phyloP scores from a whole-genome alignment of 1,140 invertebrate genomes.

The Eciton burchellii region DNA sequence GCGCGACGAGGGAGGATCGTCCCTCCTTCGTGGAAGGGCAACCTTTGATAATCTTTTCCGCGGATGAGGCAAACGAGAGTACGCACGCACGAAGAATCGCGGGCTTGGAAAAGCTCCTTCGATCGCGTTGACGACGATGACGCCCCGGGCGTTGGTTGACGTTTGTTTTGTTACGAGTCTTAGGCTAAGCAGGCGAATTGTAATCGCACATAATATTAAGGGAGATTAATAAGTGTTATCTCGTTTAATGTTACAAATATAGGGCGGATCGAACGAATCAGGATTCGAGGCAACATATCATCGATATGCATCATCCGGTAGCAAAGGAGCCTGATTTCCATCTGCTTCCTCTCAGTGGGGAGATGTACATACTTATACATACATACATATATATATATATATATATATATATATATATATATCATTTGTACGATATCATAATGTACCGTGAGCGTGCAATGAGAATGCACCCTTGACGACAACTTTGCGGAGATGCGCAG shows the following conservation, averaged over 20 bases:
- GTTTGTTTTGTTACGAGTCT: conserved; percentile 59
- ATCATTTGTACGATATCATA: conserved; percentile 4
- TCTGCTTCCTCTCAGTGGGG: not conserved
- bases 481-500: not conserved
- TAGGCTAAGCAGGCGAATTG: conserved; percentile 38
- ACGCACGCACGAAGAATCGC: not conserved
- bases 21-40: not conserved
- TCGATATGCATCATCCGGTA: conserved; percentile 23
- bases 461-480: not conserved
- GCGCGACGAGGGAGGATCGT: not conserved
- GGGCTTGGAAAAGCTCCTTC: not conserved
- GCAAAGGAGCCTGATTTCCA: conserved; percentile 41
- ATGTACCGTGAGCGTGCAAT: not conserved
- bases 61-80: not conserved
- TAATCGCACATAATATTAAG: conserved; percentile 60
- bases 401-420: too few relatives aligned
- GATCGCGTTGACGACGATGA: not conserved
- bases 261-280: conserved; percentile 38
- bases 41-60: not conserved
- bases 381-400: too few relatives aligned
- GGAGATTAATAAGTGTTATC: conserved; percentile 65
- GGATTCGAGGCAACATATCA: conserved; percentile 51
- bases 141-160: conserved; percentile 26
- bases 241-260: conserved; percentile 62
- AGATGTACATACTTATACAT: too few relatives aligned